Evolutionary conservation across 2,888 invertebrate genomes (phyloP).

Genomic region (Pogonocherus hispidulus): DNA sequence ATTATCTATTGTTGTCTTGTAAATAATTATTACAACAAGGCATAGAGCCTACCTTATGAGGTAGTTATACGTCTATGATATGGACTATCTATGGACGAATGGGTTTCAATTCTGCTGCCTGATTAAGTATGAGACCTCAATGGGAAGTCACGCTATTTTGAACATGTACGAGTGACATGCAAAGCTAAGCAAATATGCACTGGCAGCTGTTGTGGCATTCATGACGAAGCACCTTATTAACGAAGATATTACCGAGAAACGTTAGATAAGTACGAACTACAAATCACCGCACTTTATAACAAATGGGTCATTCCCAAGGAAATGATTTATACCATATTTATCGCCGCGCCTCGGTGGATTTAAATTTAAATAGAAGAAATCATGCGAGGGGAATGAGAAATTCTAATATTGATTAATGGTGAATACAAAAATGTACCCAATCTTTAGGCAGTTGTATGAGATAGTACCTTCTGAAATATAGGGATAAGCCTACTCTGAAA

Average conservation of each 20-base stretch:
- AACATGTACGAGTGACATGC: not conserved
- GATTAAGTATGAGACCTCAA: conserved; percentile 1
- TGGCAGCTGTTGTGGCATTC: conserved; percentile 12
- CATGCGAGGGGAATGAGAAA: too few relatives aligned
- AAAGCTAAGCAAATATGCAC: not conserved
- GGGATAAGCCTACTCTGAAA: too few relatives aligned
- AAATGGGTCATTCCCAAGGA: not conserved
- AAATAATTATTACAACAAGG: too few relatives aligned
- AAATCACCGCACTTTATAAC: not conserved
- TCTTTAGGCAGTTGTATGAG: too few relatives aligned
- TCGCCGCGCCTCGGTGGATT: not conserved
- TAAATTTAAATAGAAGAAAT: not conserved
- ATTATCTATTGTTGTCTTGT: too few relatives aligned
- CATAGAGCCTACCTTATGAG: too few relatives aligned
- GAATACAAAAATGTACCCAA: too few relatives aligned
- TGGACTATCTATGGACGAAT: not conserved
- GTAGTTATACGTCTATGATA: too few relatives aligned
- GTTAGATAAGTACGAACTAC: conserved; percentile 2
- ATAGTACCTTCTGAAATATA: too few relatives aligned
- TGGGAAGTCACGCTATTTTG: conserved; percentile 7
- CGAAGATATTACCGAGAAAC: conserved; percentile 1
- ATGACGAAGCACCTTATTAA: not conserved
- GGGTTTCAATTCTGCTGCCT: not conserved
- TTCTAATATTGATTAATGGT: too few relatives aligned
- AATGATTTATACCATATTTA: not conserved